These are phyloP conservation scores for Trichopria drosophilae DNA, from an alignment of 2,888 invertebrate species.

Conservation along the genomic window DNA sequence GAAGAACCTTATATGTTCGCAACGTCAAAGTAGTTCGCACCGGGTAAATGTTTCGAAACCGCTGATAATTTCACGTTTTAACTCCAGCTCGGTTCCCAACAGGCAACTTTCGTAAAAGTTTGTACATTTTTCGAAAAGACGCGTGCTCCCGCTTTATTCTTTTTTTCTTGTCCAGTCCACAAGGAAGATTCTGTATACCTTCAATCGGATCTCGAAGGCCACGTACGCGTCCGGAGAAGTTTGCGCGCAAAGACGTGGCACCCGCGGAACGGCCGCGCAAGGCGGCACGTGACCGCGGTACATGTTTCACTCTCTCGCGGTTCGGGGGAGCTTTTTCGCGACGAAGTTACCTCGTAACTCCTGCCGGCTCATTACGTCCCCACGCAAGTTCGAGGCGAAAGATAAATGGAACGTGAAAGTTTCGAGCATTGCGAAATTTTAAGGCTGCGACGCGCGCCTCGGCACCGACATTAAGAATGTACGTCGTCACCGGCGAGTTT, in stretches of 20 bases:
- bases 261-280: slow-evolving; percentile 10
- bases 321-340: slow-evolving; percentile 24
- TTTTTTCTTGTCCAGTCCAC: too few species aligned
- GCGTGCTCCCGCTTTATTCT: too few species aligned
- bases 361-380: slow-evolving; percentile 36
- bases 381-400: slow-evolving; percentile 33
- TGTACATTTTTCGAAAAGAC: too few species aligned
- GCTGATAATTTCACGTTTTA: too few species aligned
- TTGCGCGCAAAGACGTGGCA: slow-evolving; percentile 9
- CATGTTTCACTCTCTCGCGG: slow-evolving; percentile 5
- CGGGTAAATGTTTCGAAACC: too few species aligned
- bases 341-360: slow-evolving; percentile 37
- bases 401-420: slow-evolving; percentile 38
- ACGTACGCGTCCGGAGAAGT: slow-evolving; percentile 25
- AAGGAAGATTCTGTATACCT: slow-evolving; percentile 29
- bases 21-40: too few species aligned
- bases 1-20: too few species aligned
- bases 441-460: too few species aligned
- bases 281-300: slow-evolving; percentile 30
- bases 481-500: too few species aligned
- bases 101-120: too few species aligned
- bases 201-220: slow-evolving; percentile 35
- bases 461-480: too few species aligned
- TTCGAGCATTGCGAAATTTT: slow-evolving; percentile 36
- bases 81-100: too few species aligned